phyloP scores from a whole-genome alignment of 2,888 invertebrate species.

The Luffia ferchaultella region DNA sequence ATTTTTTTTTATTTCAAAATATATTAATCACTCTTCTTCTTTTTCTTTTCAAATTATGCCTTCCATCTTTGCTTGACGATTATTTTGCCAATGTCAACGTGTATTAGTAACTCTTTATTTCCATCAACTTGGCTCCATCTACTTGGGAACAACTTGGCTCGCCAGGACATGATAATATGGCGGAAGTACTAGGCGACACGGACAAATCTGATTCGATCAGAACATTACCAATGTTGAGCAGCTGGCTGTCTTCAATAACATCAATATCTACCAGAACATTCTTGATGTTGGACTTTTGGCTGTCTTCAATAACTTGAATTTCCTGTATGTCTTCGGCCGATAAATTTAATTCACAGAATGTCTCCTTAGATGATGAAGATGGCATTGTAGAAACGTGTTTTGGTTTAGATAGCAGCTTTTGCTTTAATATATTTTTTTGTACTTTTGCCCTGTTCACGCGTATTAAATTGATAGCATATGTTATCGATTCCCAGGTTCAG shows the following conservation, averaged over 20 bases:
- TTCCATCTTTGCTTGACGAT: constrained; percentile 7
- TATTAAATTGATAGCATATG: no score
- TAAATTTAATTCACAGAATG: constrained; percentile 15
- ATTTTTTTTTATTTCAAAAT: no score
- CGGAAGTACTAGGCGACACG: constrained; percentile 15
- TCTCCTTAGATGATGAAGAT: constrained; percentile 16
- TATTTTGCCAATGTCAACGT: constrained; percentile 11
- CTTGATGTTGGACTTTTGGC: constrained; percentile 15
- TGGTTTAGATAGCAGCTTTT: no score
- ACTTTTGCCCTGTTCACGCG: no score
- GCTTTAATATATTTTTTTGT: no score
- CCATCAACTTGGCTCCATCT: constrained; percentile 10
- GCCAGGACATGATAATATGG: constrained; percentile 14
- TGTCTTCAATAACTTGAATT: constrained; percentile 15
- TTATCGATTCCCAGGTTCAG: no score
- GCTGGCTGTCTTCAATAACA: constrained; percentile 9
- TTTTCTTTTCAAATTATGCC: constrained; percentile 4
- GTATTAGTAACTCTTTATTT: constrained; percentile 13
- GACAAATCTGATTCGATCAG: constrained; percentile 12
- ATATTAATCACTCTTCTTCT: constrained; percentile 9
- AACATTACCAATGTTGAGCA: constrained; percentile 12
- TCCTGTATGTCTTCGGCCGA: constrained; percentile 16
- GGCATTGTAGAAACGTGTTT: no score
- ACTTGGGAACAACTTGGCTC: constrained; percentile 14
- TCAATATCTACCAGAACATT: constrained; percentile 14